A percentile compares a stretch with the other conserved stretches of the same genome.
Evolutionary conservation across 1,140 invertebrate genomes (phyloP).

Genomic region (Neodiprion lecontei): DNA sequence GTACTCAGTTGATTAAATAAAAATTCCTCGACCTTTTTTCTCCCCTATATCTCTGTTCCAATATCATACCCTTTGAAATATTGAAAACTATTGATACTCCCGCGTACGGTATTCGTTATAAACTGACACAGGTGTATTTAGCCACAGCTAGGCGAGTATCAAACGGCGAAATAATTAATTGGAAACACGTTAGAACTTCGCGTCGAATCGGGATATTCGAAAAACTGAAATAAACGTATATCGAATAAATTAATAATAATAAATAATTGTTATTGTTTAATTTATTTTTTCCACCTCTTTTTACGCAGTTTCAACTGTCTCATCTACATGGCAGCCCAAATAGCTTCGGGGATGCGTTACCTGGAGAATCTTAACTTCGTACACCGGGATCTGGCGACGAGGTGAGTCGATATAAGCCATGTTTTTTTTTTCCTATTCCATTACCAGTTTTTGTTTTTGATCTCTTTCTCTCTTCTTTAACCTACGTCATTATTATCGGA

Average conservation of each 20-base stretch:
- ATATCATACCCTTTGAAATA: background rate
- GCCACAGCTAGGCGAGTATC: background rate
- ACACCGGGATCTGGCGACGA: constrained; percentile 80
- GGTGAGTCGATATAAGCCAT: constrained; percentile 57
- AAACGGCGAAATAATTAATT: background rate
- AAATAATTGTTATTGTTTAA: background rate
- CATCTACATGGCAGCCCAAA: constrained; percentile 84
- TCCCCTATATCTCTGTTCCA: too few species aligned
- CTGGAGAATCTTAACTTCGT: constrained; percentile 83
- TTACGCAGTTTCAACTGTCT: constrained; percentile 76
- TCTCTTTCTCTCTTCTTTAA: too few species aligned
- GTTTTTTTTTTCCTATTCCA: constrained; percentile 20
- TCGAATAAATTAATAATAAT: too few species aligned
- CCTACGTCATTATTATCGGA: too few species aligned
- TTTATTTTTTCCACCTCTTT: background rate
- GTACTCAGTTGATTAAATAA: background rate
- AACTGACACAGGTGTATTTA: too few species aligned
- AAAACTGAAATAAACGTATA: too few species aligned
- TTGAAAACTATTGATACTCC: background rate
- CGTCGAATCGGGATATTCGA: too few species aligned
- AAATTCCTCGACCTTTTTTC: background rate
- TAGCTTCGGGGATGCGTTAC: constrained; percentile 87
- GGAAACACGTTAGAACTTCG: background rate
- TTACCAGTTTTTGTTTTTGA: background rate
- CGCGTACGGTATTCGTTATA: too few species aligned